Percentiles rank a stretch among this genome's conserved stretches.
Conservation (phyloP, 2,113 vertebrate genomes). For the Morone chrysops region DNA sequence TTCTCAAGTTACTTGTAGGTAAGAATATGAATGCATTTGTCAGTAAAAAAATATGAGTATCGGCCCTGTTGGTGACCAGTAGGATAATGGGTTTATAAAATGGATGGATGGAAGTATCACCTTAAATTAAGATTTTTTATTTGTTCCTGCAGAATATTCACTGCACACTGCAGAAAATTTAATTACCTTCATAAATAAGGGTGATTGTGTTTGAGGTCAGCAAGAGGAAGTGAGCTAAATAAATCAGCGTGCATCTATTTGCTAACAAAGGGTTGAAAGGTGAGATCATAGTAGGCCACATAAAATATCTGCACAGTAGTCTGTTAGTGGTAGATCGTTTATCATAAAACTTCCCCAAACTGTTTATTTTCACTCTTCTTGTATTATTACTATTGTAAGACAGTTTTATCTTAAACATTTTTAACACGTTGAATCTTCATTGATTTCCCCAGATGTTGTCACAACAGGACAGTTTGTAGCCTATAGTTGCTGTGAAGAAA, state of each 20-base stretch:
- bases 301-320: background rate
- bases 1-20: background rate
- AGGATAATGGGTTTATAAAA: background rate
- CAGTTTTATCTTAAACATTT: background rate
- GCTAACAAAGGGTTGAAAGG: background rate
- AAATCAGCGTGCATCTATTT: background rate
- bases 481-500: background rate
- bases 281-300: background rate
- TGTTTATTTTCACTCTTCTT: background rate
- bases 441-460: constrained; percentile 1
- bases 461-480: background rate
- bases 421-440: background rate
- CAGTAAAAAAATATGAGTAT: background rate
- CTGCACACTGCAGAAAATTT: background rate
- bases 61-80: background rate
- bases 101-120: background rate
- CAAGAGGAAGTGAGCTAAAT: background rate
- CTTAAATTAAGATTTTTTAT: background rate
- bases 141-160: background rate
- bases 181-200: background rate
- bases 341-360: background rate
- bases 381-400: too few relatives aligned
- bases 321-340: background rate
- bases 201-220: background rate
- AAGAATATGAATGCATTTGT: background rate